Conservation (phyloP, 1,140 invertebrate genomes). For the Drosophila arizonae region DNA sequence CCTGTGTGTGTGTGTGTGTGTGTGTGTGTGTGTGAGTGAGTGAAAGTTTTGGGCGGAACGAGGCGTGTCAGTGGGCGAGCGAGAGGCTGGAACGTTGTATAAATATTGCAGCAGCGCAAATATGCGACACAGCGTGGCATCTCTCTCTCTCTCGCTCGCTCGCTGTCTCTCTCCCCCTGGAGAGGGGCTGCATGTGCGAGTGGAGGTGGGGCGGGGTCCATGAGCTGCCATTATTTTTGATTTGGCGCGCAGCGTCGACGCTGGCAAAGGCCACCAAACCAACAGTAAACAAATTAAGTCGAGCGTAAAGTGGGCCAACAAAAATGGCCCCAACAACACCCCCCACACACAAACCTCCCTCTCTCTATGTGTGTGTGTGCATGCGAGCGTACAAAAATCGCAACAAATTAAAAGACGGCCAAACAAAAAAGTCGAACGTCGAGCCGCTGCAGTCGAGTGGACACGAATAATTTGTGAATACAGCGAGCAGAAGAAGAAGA, state of each 20-base stretch:
- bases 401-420: constrained; percentile 74
- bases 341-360: not conserved
- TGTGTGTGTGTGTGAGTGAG: not conserved
- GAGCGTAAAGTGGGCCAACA: constrained; percentile 72
- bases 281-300: constrained; percentile 81
- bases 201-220: not conserved
- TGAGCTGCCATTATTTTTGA: constrained; percentile 50
- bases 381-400: constrained; percentile 71
- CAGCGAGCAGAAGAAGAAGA: not conserved
- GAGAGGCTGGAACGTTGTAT: constrained; percentile 28
- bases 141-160: constrained; percentile 2
- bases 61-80: not conserved
- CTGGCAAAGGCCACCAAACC: constrained; percentile 71
- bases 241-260: constrained; percentile 58
- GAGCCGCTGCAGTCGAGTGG: constrained; percentile 33
- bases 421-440: constrained; percentile 45
- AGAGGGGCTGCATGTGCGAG: not conserved
- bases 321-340: constrained; percentile 17
- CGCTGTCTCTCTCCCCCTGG: not conserved
- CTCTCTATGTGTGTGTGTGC: not conserved
- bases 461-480: constrained; percentile 35
- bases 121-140: constrained; percentile 55
- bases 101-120: constrained; percentile 73
- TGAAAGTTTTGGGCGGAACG: not conserved
- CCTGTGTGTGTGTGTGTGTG: no score